These are phyloP conservation scores for Drosophila silvestris DNA, from an alignment of 2,888 invertebrate genomes.

Conservation along the genomic window DNA sequence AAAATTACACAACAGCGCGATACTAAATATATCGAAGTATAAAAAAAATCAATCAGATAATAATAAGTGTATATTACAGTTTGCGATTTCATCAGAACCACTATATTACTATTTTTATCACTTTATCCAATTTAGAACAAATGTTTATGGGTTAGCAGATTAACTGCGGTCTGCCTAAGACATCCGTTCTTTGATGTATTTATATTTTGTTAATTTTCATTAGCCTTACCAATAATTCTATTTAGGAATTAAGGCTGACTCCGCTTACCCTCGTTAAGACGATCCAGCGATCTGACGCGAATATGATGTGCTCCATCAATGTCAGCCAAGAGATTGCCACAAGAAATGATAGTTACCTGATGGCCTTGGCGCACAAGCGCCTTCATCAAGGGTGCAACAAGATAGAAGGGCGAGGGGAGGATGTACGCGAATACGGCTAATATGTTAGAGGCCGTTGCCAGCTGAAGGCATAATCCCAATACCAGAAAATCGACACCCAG, in stretches of 20 bases:
- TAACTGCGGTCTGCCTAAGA: neutral
- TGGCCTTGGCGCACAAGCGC: conserved; percentile 50
- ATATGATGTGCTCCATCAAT: conserved; percentile 59
- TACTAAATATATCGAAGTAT: neutral
- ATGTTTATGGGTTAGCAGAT: neutral
- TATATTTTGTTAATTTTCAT: neutral
- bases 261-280: conserved; percentile 34
- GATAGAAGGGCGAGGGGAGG: conserved; percentile 63
- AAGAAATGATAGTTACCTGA: conserved; percentile 60
- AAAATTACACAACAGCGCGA: neutral
- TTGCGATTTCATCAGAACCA: neutral
- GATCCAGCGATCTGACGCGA: conserved; percentile 39
- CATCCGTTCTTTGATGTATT: neutral
- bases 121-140: neutral
- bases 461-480: conserved; percentile 23
- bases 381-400: conserved; percentile 59
- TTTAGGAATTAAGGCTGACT: neutral
- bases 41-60: neutral
- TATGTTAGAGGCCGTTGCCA: conserved; percentile 49
- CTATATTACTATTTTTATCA: neutral
- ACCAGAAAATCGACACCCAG: conserved; percentile 24
- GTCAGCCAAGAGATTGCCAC: conserved; percentile 17
- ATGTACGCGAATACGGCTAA: conserved; percentile 68
- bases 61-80: neutral
- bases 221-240: neutral